Conservation (phyloP, 2,888 invertebrate genomes). For the Melitaea athalia region DNA sequence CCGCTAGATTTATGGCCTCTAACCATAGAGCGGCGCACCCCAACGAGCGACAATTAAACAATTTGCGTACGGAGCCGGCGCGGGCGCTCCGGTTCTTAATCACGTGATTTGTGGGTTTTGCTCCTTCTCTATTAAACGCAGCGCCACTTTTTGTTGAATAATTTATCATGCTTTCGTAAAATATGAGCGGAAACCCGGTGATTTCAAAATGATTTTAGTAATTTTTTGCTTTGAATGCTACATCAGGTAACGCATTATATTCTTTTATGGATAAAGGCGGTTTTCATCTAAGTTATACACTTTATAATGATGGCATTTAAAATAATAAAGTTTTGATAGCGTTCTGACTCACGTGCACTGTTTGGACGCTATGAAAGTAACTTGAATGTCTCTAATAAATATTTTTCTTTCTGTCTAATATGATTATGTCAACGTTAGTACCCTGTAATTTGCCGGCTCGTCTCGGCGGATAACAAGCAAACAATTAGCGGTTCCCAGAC, state of each 20-base stretch:
- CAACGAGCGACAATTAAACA: conserved; percentile 69
- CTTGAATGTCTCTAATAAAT: background rate
- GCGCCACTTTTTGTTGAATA: conserved; percentile 35
- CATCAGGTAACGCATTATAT: conserved; percentile 13
- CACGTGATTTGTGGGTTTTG: conserved; percentile 62
- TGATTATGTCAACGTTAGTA: background rate
- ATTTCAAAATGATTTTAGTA: conserved; percentile 31
- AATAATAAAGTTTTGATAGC: background rate
- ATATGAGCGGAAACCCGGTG: conserved; percentile 34
- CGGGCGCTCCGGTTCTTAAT: conserved; percentile 41
- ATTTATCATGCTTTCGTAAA: conserved; percentile 29
- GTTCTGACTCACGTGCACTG: background rate
- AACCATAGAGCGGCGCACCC: conserved; percentile 66
- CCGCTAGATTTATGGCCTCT: conserved; percentile 74
- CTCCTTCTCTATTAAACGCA: conserved; percentile 47
- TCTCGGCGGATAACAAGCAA: conserved; percentile 19
- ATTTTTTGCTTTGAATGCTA: conserved; percentile 23
- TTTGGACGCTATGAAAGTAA: background rate
- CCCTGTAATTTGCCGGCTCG: background rate
- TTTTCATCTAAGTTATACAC: background rate
- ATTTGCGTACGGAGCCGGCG: conserved; percentile 68
- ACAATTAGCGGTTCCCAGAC: conserved; percentile 45
- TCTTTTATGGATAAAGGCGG: background rate
- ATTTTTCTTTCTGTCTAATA: background rate
- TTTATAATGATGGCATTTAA: background rate